Conservation (phyloP, 2,797 vertebrate genomes). For the Anguilla megastoma region DNA sequence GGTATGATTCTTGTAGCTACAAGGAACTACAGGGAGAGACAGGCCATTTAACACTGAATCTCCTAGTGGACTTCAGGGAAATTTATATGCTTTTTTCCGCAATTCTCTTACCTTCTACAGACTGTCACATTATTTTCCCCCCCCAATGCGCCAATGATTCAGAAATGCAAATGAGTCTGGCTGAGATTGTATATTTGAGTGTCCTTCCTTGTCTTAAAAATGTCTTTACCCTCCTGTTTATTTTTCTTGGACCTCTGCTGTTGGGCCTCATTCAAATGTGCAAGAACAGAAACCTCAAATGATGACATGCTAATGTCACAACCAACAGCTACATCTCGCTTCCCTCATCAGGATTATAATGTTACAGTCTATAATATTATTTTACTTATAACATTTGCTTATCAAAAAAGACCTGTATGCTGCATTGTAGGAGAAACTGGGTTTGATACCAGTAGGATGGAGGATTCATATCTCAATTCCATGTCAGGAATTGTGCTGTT, state of each 20-base stretch:
- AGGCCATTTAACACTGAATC: slow-evolving; percentile 6
- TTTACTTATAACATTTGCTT: neutral
- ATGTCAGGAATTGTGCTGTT: neutral
- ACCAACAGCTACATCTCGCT: neutral
- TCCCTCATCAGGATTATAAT: neutral
- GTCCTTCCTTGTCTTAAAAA: neutral
- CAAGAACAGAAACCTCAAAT: neutral
- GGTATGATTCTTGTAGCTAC: neutral
- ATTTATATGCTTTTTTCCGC: neutral
- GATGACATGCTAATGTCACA: neutral
- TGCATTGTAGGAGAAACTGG: neutral
- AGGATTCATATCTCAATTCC: neutral
- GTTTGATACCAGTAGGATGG: neutral
- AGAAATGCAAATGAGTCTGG: neutral
- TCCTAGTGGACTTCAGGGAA: neutral
- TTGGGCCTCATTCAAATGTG: neutral
- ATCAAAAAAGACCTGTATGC: neutral
- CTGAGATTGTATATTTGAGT: neutral
- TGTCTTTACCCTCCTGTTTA: neutral
- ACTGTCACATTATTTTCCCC: neutral
- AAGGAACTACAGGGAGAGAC: slow-evolving; percentile 2
- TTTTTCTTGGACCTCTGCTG: neutral
- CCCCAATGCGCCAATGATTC: neutral
- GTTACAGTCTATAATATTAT: neutral
- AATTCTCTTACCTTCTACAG: neutral